phyloP scores from a whole-genome alignment of 2,113 vertebrate species.

The Leucopsar rothschildi region DNA sequence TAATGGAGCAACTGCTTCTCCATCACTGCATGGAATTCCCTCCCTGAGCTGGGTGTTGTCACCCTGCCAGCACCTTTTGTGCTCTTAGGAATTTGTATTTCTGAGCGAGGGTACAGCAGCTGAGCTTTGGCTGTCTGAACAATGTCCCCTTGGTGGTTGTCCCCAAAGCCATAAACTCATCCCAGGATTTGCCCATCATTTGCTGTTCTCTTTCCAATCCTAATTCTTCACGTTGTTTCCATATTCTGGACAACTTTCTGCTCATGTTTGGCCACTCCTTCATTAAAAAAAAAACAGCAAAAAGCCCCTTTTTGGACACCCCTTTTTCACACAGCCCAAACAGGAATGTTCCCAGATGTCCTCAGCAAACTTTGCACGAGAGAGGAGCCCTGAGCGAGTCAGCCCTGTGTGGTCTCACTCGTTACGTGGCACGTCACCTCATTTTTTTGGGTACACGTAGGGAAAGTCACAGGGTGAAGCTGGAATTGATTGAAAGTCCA shows the following conservation, averaged over 20 bases:
- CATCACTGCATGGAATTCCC: not conserved
- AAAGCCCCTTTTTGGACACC: not conserved
- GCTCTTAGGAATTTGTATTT: not conserved
- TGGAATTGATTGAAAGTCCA: constrained; percentile 37
- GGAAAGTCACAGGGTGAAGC: not conserved
- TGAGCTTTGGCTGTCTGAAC: not conserved
- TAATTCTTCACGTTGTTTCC: not conserved
- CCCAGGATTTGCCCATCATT: not conserved
- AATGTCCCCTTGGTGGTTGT: not conserved
- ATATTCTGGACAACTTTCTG: not conserved
- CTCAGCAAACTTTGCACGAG: not conserved
- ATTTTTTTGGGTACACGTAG: not conserved
- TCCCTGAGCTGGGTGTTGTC: not conserved
- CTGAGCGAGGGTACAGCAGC: not conserved
- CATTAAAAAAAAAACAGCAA: not conserved
- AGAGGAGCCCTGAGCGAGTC: not conserved
- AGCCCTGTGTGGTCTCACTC: not conserved
- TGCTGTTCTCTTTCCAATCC: not conserved
- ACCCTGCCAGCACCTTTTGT: not conserved
- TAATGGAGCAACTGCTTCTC: not conserved
- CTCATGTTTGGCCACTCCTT: not conserved
- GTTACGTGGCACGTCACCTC: not conserved
- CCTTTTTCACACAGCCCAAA: not conserved
- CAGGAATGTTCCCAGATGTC: not conserved
- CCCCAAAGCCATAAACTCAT: not conserved